A percentile compares a stretch with the other conserved stretches of the same genome.
These are phyloP conservation scores for Copsychus sechellarum DNA, from an alignment of 2,113 vertebrate species.

Conservation along the genomic window DNA sequence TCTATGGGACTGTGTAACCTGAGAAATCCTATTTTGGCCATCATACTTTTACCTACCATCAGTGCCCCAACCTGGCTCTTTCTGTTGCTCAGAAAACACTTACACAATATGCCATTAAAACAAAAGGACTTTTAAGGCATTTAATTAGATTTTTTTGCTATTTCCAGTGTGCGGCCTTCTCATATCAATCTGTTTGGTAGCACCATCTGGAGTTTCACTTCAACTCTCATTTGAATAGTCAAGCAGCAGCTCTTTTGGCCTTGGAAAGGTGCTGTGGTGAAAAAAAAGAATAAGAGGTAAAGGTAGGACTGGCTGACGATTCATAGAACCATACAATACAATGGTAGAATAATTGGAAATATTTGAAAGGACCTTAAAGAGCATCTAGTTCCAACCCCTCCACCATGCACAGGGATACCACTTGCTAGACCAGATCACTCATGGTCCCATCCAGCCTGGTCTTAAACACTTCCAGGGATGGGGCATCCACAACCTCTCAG, in stretches of 20 bases:
- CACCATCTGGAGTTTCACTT: not conserved
- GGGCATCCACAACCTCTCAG: not conserved
- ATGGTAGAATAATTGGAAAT: not conserved
- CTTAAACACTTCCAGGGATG: not conserved
- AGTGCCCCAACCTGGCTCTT: not conserved
- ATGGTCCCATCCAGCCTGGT: no score
- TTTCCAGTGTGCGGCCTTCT: not conserved
- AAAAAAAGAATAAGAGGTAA: not conserved
- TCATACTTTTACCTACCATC: not conserved
- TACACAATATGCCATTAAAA: not conserved
- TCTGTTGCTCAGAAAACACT: not conserved
- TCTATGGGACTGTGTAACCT: accelerated
- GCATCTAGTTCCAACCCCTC: not conserved
- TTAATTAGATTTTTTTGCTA: not conserved
- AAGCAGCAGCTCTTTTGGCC: not conserved
- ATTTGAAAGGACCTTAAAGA: not conserved
- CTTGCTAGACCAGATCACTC: not conserved
- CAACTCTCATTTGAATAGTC: not conserved
- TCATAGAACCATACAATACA: not conserved
- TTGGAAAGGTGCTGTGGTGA: not conserved
- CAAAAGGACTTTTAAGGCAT: not conserved
- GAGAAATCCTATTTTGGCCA: not conserved
- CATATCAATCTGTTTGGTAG: not conserved
- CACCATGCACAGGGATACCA: not conserved
- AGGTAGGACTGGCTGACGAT: not conserved